Conservation (phyloP, 2,888 invertebrate species). For the Eulithis testata region DNA sequence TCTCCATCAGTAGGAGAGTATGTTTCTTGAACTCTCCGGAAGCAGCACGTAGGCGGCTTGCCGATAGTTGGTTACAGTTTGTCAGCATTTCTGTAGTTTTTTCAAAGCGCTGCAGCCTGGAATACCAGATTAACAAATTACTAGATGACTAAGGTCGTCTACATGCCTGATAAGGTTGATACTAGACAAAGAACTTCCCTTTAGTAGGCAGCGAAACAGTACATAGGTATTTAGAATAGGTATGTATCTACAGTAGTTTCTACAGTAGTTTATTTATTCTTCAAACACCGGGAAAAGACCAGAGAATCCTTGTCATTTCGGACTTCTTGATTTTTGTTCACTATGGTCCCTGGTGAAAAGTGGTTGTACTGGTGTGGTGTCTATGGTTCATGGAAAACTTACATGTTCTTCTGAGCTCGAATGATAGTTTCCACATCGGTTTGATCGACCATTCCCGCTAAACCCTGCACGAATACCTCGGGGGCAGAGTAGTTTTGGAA, state of each 20-base stretch:
- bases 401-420: conserved; percentile 96
- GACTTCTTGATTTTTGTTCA: too few species aligned
- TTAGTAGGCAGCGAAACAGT: too few species aligned
- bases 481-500: conserved; percentile 96
- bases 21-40: conserved; percentile 96
- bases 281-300: too few species aligned
- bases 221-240: too few species aligned
- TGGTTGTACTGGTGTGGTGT: too few species aligned
- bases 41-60: conserved; percentile 93
- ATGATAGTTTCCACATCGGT: conserved; percentile 96
- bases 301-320: too few species aligned
- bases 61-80: conserved; percentile 97
- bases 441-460: conserved; percentile 96
- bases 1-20: conserved; percentile 92
- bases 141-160: too few species aligned
- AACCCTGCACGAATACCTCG: conserved; percentile 96
- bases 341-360: too few species aligned
- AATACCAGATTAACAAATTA: conserved; percentile 35
- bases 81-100: conserved; percentile 99
- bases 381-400: conserved; percentile 55
- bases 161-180: too few species aligned
- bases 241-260: too few species aligned
- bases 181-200: too few species aligned
- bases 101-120: conserved; percentile 97
- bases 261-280: too few species aligned